These are phyloP conservation scores for Drosophila setosimentum DNA, from an alignment of 2,888 invertebrate species.

Conservation along the genomic window DNA sequence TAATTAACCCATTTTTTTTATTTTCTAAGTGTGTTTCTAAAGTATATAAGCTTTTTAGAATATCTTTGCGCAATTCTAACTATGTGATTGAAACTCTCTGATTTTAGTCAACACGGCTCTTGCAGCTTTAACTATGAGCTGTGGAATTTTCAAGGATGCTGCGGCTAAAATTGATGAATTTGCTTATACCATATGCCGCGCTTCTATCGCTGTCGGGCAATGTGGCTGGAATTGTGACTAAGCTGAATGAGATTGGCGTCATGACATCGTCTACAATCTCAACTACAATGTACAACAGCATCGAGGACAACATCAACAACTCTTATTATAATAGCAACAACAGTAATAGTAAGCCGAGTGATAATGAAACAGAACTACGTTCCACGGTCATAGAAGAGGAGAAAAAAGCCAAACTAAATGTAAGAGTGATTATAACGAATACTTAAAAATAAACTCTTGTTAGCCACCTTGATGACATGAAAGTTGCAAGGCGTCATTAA, in stretches of 20 bases:
- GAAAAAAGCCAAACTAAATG: conserved; percentile 5
- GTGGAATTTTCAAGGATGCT: conserved; percentile 31
- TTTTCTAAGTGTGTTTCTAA: background rate
- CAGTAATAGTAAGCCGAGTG: background rate
- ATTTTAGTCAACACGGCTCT: conserved; percentile 19
- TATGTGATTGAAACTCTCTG: background rate
- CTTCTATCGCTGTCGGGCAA: conserved; percentile 23
- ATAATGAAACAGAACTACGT: background rate
- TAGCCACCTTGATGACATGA: no score
- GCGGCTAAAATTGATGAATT: conserved; percentile 27
- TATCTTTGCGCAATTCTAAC: background rate
- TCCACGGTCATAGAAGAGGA: background rate
- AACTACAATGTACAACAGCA: background rate
- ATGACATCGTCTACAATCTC: conserved; percentile 2
- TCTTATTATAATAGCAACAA: background rate
- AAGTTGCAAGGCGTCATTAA: background rate
- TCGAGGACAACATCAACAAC: background rate
- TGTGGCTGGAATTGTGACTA: conserved; percentile 1
- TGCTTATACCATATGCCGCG: conserved; percentile 17
- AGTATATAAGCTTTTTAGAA: background rate
- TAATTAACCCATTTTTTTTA: background rate
- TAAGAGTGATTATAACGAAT: conserved; percentile 22
- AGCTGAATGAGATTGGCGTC: background rate
- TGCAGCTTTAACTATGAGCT: conserved; percentile 31
- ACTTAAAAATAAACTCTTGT: background rate